Evolutionary conservation across 35 echinoderm and acorn worm species (phyloP), one percentile per base, ranked within the genome.

Genomic region (Heliocidaris tuberculata): DNA sequence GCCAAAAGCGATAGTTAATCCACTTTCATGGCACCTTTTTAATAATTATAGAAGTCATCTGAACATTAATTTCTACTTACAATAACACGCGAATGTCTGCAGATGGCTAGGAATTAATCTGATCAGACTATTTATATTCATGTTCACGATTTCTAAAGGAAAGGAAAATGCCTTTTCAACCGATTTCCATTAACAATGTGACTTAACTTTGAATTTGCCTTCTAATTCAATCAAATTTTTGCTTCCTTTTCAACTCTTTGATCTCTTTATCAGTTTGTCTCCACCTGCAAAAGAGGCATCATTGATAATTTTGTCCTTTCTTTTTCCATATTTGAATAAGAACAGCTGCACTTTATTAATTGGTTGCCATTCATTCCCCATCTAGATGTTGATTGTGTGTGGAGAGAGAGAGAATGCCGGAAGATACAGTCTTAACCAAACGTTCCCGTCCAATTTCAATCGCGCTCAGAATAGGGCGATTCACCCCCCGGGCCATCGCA

Each of bases 321-420:
- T 89, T 89, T 24, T 32, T 86, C 85, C 10, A 21, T 9, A n/a
- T 48, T n/a, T 52, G 5, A 93, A 24, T 16, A 48, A 93, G 50
- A 93, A 30, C 91, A 93, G 91, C 91, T 93, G 91, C 91, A 93
- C 50, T 93, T 49, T 93, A 93, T 59, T 49, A 49, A 50, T 59
- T 93, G 91, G 21, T 93, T 29, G 91, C 50, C 48, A 93, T 93
- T 59, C 87, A 89, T 19, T 48, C 47, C 5, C 7, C 24, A 89
- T 32, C 15, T 24, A 35, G 31, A 32, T 48, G 31, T 15, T 89
- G 31, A 89, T 89, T 89, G 31, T 89, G 87, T 19, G 87, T 48
- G 47, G 47, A 89, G 87, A 89, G 24, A 17, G 31, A 47, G 50
- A 52, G 91, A 56, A 30, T 59, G 49, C 49, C 91, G 47, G 47